Percentiles rank a stretch among this genome's conserved stretches.
phyloP scores from a whole-genome alignment of 1,140 invertebrate species.

The Samia ricini region DNA sequence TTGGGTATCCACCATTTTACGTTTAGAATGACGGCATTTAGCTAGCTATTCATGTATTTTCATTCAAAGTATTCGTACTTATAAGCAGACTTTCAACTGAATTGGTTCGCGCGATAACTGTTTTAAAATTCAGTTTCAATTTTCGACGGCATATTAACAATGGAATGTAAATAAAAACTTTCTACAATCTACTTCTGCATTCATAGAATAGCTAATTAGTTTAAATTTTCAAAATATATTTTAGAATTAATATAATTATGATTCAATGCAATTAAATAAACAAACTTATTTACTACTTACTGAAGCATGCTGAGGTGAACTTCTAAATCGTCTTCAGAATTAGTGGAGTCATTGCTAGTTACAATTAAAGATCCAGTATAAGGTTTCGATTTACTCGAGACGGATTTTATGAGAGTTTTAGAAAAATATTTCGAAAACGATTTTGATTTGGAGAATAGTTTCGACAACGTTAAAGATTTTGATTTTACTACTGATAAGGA shows the following conservation, averaged over 20 bases:
- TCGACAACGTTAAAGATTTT: conserved; percentile 30
- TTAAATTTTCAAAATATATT: background rate
- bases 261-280: background rate
- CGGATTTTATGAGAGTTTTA: conserved; percentile 25
- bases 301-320: conserved; percentile 25
- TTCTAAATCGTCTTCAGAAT: conserved; percentile 42
- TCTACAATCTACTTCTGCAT: too few species aligned
- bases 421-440: conserved; percentile 38
- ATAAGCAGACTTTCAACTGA: too few species aligned
- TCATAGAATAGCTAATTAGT: too few species aligned
- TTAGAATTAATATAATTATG: background rate
- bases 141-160: too few species aligned
- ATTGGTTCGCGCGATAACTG: too few species aligned
- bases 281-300: background rate
- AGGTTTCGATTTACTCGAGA: conserved; percentile 26
- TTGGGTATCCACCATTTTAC: too few species aligned
- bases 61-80: too few species aligned
- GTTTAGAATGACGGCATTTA: too few species aligned
- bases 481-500: conserved; percentile 27
- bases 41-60: too few species aligned
- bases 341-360: conserved; percentile 27
- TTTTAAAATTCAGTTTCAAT: too few species aligned
- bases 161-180: too few species aligned
- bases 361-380: conserved; percentile 22
- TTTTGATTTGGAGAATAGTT: conserved; percentile 36